phyloP scores from a whole-genome alignment of 2,113 vertebrate genomes.

The Callipepla californica region DNA sequence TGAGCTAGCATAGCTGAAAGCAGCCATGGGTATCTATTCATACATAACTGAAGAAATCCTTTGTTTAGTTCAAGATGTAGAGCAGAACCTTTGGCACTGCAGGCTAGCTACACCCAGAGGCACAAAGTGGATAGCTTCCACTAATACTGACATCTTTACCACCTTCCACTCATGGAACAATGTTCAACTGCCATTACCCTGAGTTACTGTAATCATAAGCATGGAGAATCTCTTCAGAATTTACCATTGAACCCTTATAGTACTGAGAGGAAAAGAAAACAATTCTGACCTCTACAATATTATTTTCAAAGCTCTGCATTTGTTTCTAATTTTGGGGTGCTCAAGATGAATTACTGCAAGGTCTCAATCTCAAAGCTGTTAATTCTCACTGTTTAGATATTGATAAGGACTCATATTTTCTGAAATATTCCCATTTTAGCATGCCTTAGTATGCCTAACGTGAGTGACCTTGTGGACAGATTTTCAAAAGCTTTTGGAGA shows the following conservation, averaged over 20 bases:
- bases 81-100: neutral
- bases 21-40: neutral
- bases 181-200: neutral
- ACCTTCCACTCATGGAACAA: neutral
- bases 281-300: neutral
- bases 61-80: neutral
- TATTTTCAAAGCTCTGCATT: neutral
- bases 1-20: neutral
- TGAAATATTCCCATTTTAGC: neutral
- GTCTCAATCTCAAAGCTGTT: neutral
- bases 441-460: neutral
- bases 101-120: neutral
- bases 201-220: neutral
- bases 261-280: neutral
- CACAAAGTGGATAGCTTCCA: neutral
- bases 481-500: constrained; percentile 18
- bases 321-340: neutral
- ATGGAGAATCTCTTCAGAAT: neutral
- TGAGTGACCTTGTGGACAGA: constrained; percentile 1
- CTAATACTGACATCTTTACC: neutral
- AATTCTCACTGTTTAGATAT: neutral
- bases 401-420: neutral
- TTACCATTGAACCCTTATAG: neutral
- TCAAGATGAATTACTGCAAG: neutral
- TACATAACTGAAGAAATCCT: neutral